Percentiles rank a stretch among this genome's conserved stretches.
Conservation (phyloP, 2,888 invertebrate species). For the Eulithis testata region DNA sequence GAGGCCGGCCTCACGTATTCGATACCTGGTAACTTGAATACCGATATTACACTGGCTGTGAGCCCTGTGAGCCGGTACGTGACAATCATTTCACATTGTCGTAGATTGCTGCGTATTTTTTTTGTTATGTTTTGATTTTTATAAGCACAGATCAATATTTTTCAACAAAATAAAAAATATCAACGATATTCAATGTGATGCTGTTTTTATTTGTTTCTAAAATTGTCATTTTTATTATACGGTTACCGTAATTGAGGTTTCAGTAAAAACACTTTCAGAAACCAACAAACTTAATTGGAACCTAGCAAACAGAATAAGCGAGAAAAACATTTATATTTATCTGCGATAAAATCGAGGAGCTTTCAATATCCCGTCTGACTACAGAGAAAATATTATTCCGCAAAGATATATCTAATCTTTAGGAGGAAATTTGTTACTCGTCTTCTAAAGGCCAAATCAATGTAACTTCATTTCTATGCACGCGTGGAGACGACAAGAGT, state of each 20-base stretch:
- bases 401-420: conserved; percentile 44
- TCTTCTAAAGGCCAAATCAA: conserved; percentile 45
- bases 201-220: neutral
- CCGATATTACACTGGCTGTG: conserved; percentile 41
- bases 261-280: conserved; percentile 1
- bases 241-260: neutral
- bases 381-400: conserved; percentile 48
- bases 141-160: neutral
- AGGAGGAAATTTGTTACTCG: conserved; percentile 50
- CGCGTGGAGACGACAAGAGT: conserved; percentile 30
- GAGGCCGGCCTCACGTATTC: conserved; percentile 56
- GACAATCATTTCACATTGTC: conserved; percentile 38
- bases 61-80: conserved; percentile 38
- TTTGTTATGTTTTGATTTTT: neutral
- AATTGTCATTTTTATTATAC: neutral
- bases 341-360: conserved; percentile 40
- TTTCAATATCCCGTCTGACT: conserved; percentile 49
- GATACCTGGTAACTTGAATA: conserved; percentile 49
- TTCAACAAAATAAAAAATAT: neutral
- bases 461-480: conserved; percentile 46
- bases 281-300: conserved; percentile 6
- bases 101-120: conserved; percentile 32
- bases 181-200: neutral
- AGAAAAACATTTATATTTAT: conserved; percentile 31
- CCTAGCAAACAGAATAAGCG: conserved; percentile 13